Conservation (phyloP, 2,888 invertebrate genomes). For the Bibio marci region DNA sequence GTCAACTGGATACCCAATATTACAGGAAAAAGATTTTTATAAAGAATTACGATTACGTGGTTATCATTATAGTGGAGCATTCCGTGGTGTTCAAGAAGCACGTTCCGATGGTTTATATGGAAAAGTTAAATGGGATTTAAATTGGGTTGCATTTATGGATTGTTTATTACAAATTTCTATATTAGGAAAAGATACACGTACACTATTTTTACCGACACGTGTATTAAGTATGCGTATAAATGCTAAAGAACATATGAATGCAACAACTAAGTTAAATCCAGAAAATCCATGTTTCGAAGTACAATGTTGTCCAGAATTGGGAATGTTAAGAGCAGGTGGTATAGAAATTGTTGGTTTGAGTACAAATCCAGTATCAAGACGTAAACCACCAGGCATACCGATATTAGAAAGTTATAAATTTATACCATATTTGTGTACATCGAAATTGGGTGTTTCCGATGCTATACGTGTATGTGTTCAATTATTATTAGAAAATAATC, state of each 20-base stretch:
- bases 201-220: conserved; percentile 57
- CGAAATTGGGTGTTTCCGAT: conserved; percentile 23
- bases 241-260: conserved; percentile 39
- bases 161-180: conserved; percentile 73
- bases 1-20: conserved; percentile 15
- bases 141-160: conserved; percentile 82
- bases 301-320: conserved; percentile 17
- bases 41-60: conserved; percentile 53
- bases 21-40: conserved; percentile 48
- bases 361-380: conserved; percentile 55
- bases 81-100: conserved; percentile 20
- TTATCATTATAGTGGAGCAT: conserved; percentile 37
- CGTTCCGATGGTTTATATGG: conserved; percentile 24
- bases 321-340: conserved; percentile 44
- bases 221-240: conserved; percentile 46
- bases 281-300: conserved; percentile 22
- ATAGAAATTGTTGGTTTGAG: conserved; percentile 59
- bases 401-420: conserved; percentile 61
- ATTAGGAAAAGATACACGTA: conserved; percentile 46
- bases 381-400: conserved; percentile 50
- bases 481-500: conserved; percentile 52
- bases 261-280: conserved; percentile 27
- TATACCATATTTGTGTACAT: conserved; percentile 37
- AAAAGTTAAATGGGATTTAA: conserved; percentile 47
- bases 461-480: conserved; percentile 46